These are phyloP conservation scores for Lophochroa leadbeateri DNA, from an alignment of 2,113 vertebrate species.

Conservation along the genomic window DNA sequence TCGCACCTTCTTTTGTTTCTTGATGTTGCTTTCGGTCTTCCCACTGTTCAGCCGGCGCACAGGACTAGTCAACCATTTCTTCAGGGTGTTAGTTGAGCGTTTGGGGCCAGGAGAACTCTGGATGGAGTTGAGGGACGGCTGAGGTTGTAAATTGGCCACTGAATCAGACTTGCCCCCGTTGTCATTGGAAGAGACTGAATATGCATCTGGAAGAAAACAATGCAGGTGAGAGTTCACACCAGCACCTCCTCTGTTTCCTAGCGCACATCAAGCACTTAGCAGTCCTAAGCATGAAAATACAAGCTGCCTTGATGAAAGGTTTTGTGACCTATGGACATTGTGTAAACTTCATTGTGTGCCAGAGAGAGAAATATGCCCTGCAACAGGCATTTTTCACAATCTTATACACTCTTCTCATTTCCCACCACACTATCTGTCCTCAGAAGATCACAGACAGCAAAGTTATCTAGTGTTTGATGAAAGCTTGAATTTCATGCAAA, in stretches of 20 bases:
- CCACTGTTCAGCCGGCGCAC: constrained; percentile 94
- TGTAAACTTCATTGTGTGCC: neutral
- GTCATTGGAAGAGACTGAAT: constrained; percentile 83
- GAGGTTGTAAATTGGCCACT: constrained; percentile 91
- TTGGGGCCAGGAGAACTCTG: constrained; percentile 93
- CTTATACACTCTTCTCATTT: neutral
- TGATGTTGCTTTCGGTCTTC: constrained; percentile 90
- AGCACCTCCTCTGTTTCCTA: neutral
- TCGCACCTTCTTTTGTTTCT: constrained; percentile 91
- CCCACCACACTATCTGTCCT: neutral
- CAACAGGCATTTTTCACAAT: neutral
- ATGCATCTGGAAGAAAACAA: constrained; percentile 80
- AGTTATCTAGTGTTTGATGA: neutral
- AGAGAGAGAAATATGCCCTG: neutral
- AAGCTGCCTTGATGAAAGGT: neutral
- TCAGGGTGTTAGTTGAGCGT: constrained; percentile 94
- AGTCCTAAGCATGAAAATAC: neutral
- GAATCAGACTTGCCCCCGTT: constrained; percentile 91
- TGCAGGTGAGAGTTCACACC: neutral
- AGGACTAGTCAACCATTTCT: constrained; percentile 95
- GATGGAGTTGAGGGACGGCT: constrained; percentile 90
- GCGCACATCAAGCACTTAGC: neutral
- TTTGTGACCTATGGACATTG: neutral
- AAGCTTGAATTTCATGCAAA: neutral
- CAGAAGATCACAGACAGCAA: neutral